Base-by-base conservation (phyloP, 2,113 vertebrate genomes). In the Calidris pygmaea region DNA sequence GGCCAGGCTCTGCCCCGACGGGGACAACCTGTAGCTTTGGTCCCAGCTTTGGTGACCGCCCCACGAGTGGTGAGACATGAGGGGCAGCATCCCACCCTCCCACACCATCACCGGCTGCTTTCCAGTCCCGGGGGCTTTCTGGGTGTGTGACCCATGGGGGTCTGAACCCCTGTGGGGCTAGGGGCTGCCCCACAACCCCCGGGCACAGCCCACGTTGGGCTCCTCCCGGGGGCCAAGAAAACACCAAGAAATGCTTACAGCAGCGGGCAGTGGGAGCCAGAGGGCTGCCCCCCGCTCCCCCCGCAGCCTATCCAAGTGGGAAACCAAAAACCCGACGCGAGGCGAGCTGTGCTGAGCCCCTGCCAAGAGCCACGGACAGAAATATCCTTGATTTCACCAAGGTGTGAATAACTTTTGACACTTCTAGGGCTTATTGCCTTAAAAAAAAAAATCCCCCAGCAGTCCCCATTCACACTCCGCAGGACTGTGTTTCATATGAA, bases 321-420 rank as follows among this genome's bases (percentile, higher is more conserved):
- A 97, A 96, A 96, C 87, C 7, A 0, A 96, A 96, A 93, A 88
- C 76, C 96, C 82, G 32, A 20, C 3, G 4, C 79, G 56, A 88
- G 65, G 83, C 71, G n/a, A 94, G 93, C 85, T 67, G 62, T 29
- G 85, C 94, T 96, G 96, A 94, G 91, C 39, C 78, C 47, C 81
- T 93, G 96, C 96, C 96, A 97, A 94, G 95, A 96, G 87, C 79
- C 76, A 85, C 15, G 83, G 93, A 88, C 92, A 96, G 92, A 96
- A 96, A 96, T 90, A 89, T 73, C 92, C 91, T 96, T 86, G 89
- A 96, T 93, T 97, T 96, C 96, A 89, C 79, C 89, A 95, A 96
- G 94, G 97, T 97, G 95, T 91, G 95, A 97, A 95, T 95, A 97
- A 95, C 95, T 96, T 96, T 63, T 95, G 95, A 95, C 95, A 95